Conservation (phyloP, 2,888 invertebrate species). For the Drosophila testacea region DNA sequence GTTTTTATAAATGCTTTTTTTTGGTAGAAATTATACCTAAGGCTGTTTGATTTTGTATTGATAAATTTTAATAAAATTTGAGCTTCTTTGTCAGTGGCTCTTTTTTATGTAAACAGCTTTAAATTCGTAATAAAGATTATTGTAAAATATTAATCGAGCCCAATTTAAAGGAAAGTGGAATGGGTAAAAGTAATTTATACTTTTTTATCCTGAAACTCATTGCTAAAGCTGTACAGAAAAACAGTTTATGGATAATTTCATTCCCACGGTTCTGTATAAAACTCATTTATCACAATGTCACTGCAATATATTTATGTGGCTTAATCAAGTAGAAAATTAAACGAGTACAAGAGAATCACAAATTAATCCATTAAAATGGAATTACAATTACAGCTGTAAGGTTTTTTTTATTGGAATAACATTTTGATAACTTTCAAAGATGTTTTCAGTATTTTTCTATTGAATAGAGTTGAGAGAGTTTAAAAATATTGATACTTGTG, state of each 20-base stretch:
- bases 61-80: no score
- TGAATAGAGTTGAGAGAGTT: background rate
- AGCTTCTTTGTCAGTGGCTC: no score
- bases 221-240: background rate
- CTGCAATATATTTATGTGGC: background rate
- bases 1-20: background rate
- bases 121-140: no score
- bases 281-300: background rate
- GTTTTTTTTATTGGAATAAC: background rate
- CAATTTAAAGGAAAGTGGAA: no score
- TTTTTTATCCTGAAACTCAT: background rate
- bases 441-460: background rate
- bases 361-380: conserved; percentile 2
- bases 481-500: background rate
- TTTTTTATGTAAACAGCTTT: no score
- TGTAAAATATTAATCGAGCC: no score
- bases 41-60: no score
- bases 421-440: background rate
- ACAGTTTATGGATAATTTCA: background rate
- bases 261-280: background rate
- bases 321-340: conserved; percentile 8
- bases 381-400: background rate
- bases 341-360: background rate
- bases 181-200: background rate
- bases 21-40: no score